phyloP scores from a whole-genome alignment of 1,140 invertebrate genomes.

The Araneus ventricosus region DNA sequence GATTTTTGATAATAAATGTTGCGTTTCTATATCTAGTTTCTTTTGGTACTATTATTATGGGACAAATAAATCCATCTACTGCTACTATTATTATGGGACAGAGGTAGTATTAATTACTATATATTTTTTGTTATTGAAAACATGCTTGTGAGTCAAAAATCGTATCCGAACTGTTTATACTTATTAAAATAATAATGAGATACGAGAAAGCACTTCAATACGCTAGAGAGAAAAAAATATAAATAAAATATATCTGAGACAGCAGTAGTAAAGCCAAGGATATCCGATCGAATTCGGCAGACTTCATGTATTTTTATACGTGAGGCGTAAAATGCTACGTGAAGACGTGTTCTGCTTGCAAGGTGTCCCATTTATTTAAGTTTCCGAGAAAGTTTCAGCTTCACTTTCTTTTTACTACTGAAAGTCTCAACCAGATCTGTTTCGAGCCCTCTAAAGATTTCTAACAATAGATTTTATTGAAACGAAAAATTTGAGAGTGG shows the following conservation, averaged over 20 bases:
- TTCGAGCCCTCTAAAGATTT: background rate
- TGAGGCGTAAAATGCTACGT: constrained; percentile 4
- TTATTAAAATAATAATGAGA: too few relatives aligned
- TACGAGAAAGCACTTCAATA: background rate
- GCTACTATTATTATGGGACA: too few relatives aligned
- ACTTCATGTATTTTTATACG: constrained; percentile 22
- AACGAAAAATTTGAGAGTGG: too few relatives aligned
- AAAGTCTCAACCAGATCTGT: background rate
- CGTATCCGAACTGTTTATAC: too few relatives aligned
- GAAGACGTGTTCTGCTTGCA: constrained; percentile 24
- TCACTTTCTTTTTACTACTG: constrained; percentile 11
- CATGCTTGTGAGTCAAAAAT: too few relatives aligned
- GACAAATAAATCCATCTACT: too few relatives aligned
- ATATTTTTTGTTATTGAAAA: too few relatives aligned
- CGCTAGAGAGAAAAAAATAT: background rate
- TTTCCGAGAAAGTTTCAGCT: constrained; percentile 11
- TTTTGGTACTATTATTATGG: too few relatives aligned
- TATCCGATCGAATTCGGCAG: background rate
- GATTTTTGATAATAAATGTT: too few relatives aligned
- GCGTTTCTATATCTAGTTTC: too few relatives aligned
- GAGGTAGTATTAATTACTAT: too few relatives aligned
- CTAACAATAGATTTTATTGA: background rate
- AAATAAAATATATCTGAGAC: constrained; percentile 28
- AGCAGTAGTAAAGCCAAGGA: background rate
- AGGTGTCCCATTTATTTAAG: constrained; percentile 48